Percentiles rank a stretch among this genome's conserved stretches.
phyloP scores from a whole-genome alignment of 2,888 invertebrate species.

The Venustoraphidia nigricollis region DNA sequence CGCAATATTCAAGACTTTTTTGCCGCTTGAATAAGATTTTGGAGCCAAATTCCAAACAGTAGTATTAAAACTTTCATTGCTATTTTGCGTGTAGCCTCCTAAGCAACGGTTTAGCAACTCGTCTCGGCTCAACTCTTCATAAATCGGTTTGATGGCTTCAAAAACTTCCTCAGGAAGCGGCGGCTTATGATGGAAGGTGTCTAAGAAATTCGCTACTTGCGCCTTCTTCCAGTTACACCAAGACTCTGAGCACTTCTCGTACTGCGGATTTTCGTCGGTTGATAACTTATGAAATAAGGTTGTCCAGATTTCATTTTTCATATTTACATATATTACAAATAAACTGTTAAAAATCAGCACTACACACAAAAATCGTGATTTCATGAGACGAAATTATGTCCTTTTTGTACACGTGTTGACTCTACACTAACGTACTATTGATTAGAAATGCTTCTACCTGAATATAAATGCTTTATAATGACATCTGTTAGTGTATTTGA shows the following conservation, averaged over 20 bases:
- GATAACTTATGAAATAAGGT: no score
- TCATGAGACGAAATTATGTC: background rate
- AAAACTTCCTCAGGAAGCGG: conserved; percentile 10
- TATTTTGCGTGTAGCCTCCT: conserved; percentile 11
- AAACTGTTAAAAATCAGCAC: background rate
- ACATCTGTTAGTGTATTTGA: background rate
- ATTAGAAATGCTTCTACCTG: background rate
- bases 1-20: conserved; percentile 8
- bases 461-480: background rate
- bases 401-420: background rate
- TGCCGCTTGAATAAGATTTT: conserved; percentile 8
- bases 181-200: no score
- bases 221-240: no score
- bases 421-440: background rate
- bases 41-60: conserved; percentile 9
- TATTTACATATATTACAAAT: no score
- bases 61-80: conserved; percentile 9
- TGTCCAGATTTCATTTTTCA: no score
- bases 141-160: conserved; percentile 12
- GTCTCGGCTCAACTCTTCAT: conserved; percentile 7
- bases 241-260: no score
- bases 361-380: background rate
- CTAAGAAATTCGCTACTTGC: no score
- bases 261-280: no score
- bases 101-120: conserved; percentile 9